Conservation (phyloP, 1,140 invertebrate species). For the Pollicipes pollicipes region DNA sequence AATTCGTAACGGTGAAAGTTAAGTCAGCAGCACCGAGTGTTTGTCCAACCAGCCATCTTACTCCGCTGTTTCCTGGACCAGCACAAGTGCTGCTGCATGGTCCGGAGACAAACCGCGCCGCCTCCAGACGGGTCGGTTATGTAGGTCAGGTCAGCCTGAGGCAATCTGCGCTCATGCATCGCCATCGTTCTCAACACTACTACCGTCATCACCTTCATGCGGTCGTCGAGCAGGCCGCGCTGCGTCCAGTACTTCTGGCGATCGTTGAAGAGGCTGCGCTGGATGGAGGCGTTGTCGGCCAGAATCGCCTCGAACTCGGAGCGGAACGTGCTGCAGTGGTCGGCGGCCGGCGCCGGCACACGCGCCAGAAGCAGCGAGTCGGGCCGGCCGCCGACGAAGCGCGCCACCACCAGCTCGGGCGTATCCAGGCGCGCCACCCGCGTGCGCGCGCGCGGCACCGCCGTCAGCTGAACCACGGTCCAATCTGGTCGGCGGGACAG, state of each 20-base stretch:
- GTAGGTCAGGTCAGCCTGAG: no score
- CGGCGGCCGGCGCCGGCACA: not conserved
- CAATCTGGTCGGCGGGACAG: not conserved
- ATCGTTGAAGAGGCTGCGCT: conserved; percentile 9
- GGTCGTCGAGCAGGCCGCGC: not conserved
- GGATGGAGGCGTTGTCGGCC: not conserved
- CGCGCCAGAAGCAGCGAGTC: not conserved
- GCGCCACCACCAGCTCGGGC: not conserved
- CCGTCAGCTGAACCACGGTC: not conserved
- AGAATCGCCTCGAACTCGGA: conserved; percentile 2
- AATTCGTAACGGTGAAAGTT: no score
- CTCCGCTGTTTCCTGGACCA: no score
- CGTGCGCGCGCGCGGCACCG: not conserved
- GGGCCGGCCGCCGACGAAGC: not conserved
- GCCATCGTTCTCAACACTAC: no score
- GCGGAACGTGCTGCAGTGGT: not conserved
- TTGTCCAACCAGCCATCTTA: no score
- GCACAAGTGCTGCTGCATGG: no score
- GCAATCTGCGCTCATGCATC: no score
- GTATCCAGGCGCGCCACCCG: not conserved
- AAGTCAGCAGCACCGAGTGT: no score
- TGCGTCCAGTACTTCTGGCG: conserved; percentile 5
- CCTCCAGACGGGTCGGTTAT: no score
- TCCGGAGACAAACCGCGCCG: no score
- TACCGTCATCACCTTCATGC: not conserved